phyloP scores from a whole-genome alignment of 1,140 invertebrate genomes.

The Panulirus ornatus region DNA sequence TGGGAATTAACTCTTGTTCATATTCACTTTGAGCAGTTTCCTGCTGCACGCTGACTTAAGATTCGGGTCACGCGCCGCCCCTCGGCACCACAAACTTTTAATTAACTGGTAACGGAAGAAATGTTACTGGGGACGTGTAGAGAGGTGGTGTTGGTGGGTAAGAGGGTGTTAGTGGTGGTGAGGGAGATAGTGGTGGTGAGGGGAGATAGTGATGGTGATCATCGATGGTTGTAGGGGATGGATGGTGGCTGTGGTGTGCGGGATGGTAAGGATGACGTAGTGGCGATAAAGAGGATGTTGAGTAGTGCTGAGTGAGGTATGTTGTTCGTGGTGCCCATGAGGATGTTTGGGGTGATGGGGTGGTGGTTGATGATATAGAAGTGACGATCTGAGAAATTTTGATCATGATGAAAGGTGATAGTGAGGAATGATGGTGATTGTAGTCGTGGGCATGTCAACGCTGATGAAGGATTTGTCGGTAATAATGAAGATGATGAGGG shows the following conservation, averaged over 20 bases:
- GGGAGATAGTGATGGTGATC: neutral
- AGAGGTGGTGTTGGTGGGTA: neutral
- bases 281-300: neutral
- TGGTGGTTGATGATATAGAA: too few relatives aligned
- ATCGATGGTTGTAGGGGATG: neutral
- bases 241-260: neutral
- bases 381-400: too few relatives aligned
- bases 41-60: neutral
- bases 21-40: conserved; percentile 24
- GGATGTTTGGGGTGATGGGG: too few relatives aligned
- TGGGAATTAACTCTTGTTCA: conserved; percentile 43
- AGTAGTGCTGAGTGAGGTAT: neutral
- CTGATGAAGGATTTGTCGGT: neutral
- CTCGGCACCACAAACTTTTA: conserved; percentile 43
- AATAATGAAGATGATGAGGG: too few relatives aligned
- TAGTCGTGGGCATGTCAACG: neutral
- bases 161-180: neutral
- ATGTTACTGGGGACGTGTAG: conserved; percentile 33
- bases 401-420: too few relatives aligned
- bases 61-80: conserved; percentile 44
- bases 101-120: conserved; percentile 52
- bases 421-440: neutral
- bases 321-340: too few relatives aligned
- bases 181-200: neutral
- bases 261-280: neutral